A percentile compares a stretch with the other conserved stretches of the same genome.
Conservation (phyloP, 2,797 vertebrate species). For the Stomatorhinus walkeri region DNA sequence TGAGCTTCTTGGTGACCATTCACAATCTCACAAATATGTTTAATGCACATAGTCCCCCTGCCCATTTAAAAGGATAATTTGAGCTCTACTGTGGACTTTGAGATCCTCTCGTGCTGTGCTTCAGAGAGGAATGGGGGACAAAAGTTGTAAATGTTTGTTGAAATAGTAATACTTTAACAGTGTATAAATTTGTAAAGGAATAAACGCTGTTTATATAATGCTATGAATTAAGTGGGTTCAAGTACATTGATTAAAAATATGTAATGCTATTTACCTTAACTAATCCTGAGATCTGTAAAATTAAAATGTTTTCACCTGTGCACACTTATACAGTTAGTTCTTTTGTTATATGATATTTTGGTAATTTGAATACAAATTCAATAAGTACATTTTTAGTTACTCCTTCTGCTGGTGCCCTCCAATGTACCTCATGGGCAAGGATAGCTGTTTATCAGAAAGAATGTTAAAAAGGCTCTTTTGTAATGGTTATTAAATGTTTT, state of each 20-base stretch:
- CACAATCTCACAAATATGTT: background rate
- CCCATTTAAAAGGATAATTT: background rate
- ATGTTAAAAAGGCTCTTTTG: background rate
- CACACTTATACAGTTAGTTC: background rate
- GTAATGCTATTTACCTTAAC: background rate
- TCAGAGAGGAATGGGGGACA: background rate
- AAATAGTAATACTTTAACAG: conserved; percentile 12
- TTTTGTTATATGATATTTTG: background rate
- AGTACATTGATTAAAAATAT: background rate
- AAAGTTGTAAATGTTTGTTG: conserved; percentile 9
- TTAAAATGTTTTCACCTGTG: background rate
- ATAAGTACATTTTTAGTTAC: background rate
- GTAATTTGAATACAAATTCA: background rate
- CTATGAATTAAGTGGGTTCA: conserved; percentile 9
- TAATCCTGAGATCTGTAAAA: background rate
- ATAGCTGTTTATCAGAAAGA: background rate
- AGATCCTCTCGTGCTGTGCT: background rate
- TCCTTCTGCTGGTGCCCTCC: background rate
- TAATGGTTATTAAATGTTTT: background rate
- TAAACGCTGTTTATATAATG: conserved; percentile 1
- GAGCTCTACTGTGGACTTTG: background rate
- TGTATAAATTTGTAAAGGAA: conserved; percentile 18
- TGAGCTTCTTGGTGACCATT: background rate
- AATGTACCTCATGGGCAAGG: background rate
- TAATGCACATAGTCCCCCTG: background rate